Base-by-base conservation (phyloP, 2,113 vertebrate genomes). In the Otolemur garnettii region DNA sequence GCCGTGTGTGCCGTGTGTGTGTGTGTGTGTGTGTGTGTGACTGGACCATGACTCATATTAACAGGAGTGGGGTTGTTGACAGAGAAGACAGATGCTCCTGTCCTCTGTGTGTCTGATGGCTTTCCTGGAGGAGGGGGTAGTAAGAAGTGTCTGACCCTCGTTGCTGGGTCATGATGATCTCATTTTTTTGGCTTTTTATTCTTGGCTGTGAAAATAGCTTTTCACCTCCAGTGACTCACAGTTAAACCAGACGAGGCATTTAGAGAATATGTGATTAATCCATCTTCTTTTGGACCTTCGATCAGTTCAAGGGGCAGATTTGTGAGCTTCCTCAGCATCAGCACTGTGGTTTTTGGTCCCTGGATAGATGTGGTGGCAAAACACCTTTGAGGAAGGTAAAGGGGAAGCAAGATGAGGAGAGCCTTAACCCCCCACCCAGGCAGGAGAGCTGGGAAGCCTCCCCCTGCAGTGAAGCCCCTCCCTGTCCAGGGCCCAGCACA, bases 101-200 rank as follows among this genome's bases (percentile, higher is more conserved):
- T 5, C 9, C 35, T 55, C 62, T 13, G 55, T 71, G 50, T 8
- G 15, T 45, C 50, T 59, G 62, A 19, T 69, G 45, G 50, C 53
- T 96, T 95, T 93, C 21, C 74, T 84, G 75, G 77, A 79, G 55
- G 42, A 87, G 26, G 18, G 30, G 55, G 7, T 24, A 81, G 62
- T 28, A 64, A 81, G 62, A 12, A 64, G 60, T 4, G 60, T 82
- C 62, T 82, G 57, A 66, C 68, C 59, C 69, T 96, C 28, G 84
- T 80, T 38, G 38, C 81, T 89, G 74, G 94, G 78, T 90, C 82
- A 87, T 19, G 50, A 1, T 96, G 94, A 95, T 96, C 85, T 97
- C 85, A 92, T 60, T 60, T 80, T 68, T n/a, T 68, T 57, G 53
- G 33, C 42, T 79, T 91, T 82, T 90, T 71, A 80, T 50, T 33